Base-by-base conservation (phyloP, 2,797 vertebrate genomes). In the Sarcophilus harrisii region DNA sequence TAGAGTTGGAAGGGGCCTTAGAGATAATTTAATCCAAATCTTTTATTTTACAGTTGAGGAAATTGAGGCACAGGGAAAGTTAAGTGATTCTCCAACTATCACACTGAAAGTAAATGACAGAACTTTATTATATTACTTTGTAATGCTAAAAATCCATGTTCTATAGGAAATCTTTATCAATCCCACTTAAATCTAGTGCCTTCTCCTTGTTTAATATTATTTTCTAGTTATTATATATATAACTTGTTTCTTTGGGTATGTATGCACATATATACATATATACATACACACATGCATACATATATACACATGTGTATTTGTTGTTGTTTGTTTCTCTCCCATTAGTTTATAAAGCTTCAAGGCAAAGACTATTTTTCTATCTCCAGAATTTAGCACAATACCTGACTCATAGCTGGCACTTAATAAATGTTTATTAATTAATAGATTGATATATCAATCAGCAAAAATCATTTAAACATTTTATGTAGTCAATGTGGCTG, bases 231-330 rank as follows among this genome's bases (percentile, higher is more conserved):
- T 73, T 38, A n/a, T 66, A n/a, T 5, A 62, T 32, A 62, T 16
- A 73, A 14, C 30, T 11, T 55, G 9, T 28, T 59, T 62, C 30
- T 62, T 3, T 13, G 3, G 32, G 30, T 13, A 6, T 30, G 11
- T 30, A 32, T 27, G 24, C 24, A 58, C 21, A 58, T 8, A 58
- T 58, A 58, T 58, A 57, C 57, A 57, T 13, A 32, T 4, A 32
- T 4, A 14, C 4, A 13, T 14, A 13, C 29, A 12, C 10, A 5
- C 1, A 32, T 3, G 29, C 32, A 1, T 32, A 11, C 14, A 16
- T 62, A 3, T 32, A 62, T 32, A 62, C 12, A 30, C 4, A 5
- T 32, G 14, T n/a, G 4, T 8, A 5, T 62, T 4, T 62, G 13
- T 66, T 66, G 32, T n/a, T 73, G 16, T 66, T 66, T 66, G 13